phyloP scores from a whole-genome alignment of 2,888 invertebrate species.

The Willowsia nigromaculata region DNA sequence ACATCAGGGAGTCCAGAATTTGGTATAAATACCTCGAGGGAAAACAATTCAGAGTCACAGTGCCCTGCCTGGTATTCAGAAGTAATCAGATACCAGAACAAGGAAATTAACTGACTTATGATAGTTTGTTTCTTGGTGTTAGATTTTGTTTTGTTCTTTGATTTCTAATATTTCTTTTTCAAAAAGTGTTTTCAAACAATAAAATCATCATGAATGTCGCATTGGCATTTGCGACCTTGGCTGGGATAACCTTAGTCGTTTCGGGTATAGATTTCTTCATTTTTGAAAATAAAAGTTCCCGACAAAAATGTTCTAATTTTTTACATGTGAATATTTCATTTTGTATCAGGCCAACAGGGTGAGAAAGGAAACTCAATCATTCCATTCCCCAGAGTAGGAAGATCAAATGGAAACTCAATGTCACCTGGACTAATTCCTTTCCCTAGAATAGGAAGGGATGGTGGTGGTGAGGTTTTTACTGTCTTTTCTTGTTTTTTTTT shows the following conservation, averaged over 20 bases:
- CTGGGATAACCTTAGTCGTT: constrained; percentile 63
- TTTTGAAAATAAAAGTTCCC: not conserved
- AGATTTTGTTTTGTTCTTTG: constrained; percentile 30
- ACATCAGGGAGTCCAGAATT: constrained; percentile 55
- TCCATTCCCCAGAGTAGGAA: constrained; percentile 78
- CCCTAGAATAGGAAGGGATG: constrained; percentile 76
- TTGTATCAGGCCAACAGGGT: constrained; percentile 73
- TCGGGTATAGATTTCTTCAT: constrained; percentile 62
- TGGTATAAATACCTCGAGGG: constrained; percentile 64
- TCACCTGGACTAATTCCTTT: constrained; percentile 77
- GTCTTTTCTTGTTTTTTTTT: not conserved
- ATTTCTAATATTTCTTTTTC: constrained; percentile 12
- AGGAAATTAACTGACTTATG: not conserved
- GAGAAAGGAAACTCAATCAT: constrained; percentile 78
- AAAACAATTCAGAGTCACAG: constrained; percentile 39
- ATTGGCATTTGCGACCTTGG: constrained; percentile 69
- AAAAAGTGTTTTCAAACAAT: constrained; percentile 26
- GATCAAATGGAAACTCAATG: constrained; percentile 72
- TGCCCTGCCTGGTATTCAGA: constrained; percentile 54
- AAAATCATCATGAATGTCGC: constrained; percentile 77
- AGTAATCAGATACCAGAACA: not conserved
- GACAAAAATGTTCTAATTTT: not conserved
- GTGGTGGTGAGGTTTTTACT: constrained; percentile 54
- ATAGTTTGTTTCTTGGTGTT: not conserved
- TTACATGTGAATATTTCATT: not conserved